These are phyloP conservation scores for Thomomys bottae DNA, from an alignment of 2,113 vertebrate genomes.

Conservation along the genomic window DNA sequence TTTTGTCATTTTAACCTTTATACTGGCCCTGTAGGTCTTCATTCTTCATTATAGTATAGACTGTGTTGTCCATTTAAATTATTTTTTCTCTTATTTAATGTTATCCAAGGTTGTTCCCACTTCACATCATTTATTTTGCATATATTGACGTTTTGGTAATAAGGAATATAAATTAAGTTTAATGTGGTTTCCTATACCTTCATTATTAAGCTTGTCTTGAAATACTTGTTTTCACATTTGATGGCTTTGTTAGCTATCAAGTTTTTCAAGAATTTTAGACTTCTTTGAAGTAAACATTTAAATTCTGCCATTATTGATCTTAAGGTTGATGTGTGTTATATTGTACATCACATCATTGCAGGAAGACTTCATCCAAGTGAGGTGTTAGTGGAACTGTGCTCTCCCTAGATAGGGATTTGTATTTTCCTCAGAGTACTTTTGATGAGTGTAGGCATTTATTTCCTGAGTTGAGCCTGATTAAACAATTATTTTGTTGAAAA, in stretches of 20 bases:
- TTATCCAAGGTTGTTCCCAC: conserved; percentile 70
- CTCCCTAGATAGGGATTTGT: not conserved
- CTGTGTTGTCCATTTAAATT: conserved; percentile 73
- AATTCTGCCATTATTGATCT: conserved; percentile 71
- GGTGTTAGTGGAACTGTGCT: conserved; percentile 49
- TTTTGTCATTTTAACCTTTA: conserved; percentile 70
- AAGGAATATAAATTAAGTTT: conserved; percentile 76
- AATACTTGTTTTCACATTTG: conserved; percentile 72
- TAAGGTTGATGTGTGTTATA: conserved; percentile 46
- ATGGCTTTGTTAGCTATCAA: conserved; percentile 76
- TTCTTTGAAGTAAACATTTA: conserved; percentile 73
- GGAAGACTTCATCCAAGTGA: conserved; percentile 53
- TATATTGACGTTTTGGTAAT: conserved; percentile 71
- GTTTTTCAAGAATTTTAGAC: conserved; percentile 69
- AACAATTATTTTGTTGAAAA: conserved; percentile 48
- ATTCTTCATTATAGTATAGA: conserved; percentile 68
- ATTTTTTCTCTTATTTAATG: conserved; percentile 80
- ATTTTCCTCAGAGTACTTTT: conserved; percentile 50
- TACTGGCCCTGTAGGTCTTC: conserved; percentile 53
- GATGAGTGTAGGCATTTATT: conserved; percentile 41
- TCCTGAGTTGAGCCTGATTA: conserved; percentile 47
- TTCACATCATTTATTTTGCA: conserved; percentile 73
- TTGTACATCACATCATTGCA: conserved; percentile 23
- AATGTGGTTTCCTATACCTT: conserved; percentile 71
- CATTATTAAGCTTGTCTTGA: conserved; percentile 74